These are phyloP conservation scores for Sturnira hondurensis DNA, from an alignment of 2,113 vertebrate genomes.

Conservation along the genomic window DNA sequence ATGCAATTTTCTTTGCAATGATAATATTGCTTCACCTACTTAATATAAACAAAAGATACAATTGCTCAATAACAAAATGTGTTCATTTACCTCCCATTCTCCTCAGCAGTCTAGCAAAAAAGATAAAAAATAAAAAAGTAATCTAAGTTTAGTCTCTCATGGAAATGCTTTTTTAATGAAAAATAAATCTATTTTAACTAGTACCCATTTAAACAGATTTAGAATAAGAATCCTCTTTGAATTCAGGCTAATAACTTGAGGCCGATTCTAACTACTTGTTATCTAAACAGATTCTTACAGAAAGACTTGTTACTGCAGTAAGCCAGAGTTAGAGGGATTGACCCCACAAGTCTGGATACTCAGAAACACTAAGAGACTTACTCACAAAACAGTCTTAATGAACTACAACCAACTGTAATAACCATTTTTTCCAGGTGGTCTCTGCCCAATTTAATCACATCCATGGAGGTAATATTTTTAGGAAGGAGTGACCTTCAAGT, in stretches of 20 bases:
- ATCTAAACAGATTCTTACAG: constrained; percentile 38
- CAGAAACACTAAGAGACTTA: constrained; percentile 30
- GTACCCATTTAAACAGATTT: constrained; percentile 58
- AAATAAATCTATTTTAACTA: constrained; percentile 62
- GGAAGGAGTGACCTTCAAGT: constrained; percentile 38
- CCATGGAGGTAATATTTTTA: background rate
- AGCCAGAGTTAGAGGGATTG: background rate
- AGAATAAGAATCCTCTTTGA: constrained; percentile 64
- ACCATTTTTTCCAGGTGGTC: constrained; percentile 41
- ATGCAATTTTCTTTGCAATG: constrained; percentile 60
- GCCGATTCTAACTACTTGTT: constrained; percentile 18
- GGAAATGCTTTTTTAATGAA: constrained; percentile 62
- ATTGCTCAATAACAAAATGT: constrained; percentile 65
- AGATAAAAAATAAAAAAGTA: constrained; percentile 60
- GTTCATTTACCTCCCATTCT: constrained; percentile 69
- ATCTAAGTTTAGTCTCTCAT: constrained; percentile 68
- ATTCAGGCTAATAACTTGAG: constrained; percentile 52
- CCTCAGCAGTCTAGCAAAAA: constrained; percentile 57
- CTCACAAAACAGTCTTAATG: constrained; percentile 54
- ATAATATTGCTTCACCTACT: constrained; percentile 60
- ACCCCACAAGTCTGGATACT: background rate
- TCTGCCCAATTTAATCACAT: constrained; percentile 55
- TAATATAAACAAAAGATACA: constrained; percentile 79
- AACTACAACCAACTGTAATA: constrained; percentile 58
- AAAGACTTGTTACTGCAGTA: constrained; percentile 2